Percentiles rank a stretch among this genome's conserved stretches.
Conservation (phyloP, 2,888 invertebrate genomes). For the Rhagophthalmus giganteus region DNA sequence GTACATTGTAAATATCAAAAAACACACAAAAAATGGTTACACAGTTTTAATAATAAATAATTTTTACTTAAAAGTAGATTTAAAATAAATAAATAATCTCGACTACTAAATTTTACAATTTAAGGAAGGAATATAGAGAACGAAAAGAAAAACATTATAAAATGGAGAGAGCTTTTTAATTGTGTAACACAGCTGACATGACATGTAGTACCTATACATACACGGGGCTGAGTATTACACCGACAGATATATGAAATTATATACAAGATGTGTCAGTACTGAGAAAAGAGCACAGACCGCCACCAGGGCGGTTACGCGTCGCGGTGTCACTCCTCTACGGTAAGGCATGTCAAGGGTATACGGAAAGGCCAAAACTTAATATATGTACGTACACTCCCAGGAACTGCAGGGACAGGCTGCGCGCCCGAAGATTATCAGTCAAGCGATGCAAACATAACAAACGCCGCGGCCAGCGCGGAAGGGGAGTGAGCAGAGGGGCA, state of each 20-base stretch:
- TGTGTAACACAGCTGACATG: conserved; percentile 58
- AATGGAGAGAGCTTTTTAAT: conserved; percentile 57
- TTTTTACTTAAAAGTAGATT: too few species aligned
- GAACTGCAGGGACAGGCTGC: conserved; percentile 47
- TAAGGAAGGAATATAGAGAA: too few species aligned
- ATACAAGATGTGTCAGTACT: conserved; percentile 44
- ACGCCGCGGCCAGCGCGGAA: conserved; percentile 55
- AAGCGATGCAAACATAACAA: conserved; percentile 52
- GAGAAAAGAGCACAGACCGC: conserved; percentile 42
- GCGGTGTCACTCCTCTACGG: conserved; percentile 49
- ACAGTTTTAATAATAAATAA: too few species aligned
- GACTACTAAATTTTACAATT: too few species aligned
- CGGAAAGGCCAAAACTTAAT: conserved; percentile 48
- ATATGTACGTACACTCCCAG: conserved; percentile 45
- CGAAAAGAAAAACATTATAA: conserved; percentile 41
- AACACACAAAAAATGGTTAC: too few species aligned
- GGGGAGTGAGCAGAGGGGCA: conserved; percentile 39
- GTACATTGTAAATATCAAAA: too few species aligned
- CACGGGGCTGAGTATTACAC: conserved; percentile 56
- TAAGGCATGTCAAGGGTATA: conserved; percentile 53
- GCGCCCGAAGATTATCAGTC: conserved; percentile 51
- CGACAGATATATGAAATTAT: conserved; percentile 46
- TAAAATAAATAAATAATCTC: too few species aligned
- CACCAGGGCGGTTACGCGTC: conserved; percentile 29
- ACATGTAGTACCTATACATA: conserved; percentile 56